Evolutionary conservation across 2,113 vertebrate species (phyloP), one percentile per base, ranked within the genome.

Genomic region (Labeo rohita): DNA sequence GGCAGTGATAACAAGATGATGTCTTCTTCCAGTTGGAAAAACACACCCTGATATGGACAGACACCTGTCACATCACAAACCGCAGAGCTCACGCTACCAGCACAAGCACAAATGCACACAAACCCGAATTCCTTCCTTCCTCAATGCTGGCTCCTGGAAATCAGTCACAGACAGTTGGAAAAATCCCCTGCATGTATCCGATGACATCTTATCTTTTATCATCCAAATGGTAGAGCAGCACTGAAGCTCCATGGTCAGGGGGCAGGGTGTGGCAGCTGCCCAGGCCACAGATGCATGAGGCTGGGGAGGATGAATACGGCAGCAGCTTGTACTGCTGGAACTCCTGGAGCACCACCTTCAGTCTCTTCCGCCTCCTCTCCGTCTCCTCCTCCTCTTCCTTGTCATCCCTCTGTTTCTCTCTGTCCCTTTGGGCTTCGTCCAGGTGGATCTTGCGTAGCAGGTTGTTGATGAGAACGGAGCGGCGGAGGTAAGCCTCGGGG

Each of bases 391-490:
- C 87, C 85, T 96, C 95, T 83, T 93, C 95, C 70, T 45, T 73
- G 90, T 96, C 95, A 80, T 94, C 94, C 92, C 95, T 95, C 90
- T 95, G 96, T 93, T 96, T 95, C 3, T 82, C 91, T 89, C 93
- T 96, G 34, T 87, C 88, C 90, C 95, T 95, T 90, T 95, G 96
- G 92, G 96, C 96, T 87, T 95, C 96, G 91, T 98, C 97, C 93
- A 96, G 94, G 93, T 98, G 97, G 88, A 99, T 98, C 93, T 98
- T 99, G 93, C 97, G 96, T 95, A 99, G 95, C 93, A 99, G 94
- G 95, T 99, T 99, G 95, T 99, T 99, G 95, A 99, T 99, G 94
- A 99, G 95, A 91, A 99, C 98, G 36, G 98, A 98, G 93, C 98
- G 96, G 88, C 97, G 94, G 90, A 99, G 95, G 92, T 98, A 99